phyloP scores from a whole-genome alignment of 2,888 invertebrate species.

The Cephus sareptanus region DNA sequence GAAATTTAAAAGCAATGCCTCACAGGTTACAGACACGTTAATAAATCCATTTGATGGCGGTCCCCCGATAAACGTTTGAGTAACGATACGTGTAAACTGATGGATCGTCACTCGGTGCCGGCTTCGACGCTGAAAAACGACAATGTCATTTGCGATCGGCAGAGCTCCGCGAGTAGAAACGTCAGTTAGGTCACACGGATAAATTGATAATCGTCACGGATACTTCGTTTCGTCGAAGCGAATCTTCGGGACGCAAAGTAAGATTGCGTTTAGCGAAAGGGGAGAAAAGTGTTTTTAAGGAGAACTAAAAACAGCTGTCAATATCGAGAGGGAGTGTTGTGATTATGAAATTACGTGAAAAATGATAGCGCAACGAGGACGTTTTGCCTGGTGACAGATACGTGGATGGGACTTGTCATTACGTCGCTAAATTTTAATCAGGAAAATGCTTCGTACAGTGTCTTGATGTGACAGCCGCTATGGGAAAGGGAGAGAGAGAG shows the following conservation, averaged over 20 bases:
- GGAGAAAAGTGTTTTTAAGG: not conserved
- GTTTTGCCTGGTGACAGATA: not conserved
- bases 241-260: not conserved
- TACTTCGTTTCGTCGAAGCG: not conserved
- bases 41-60: not conserved
- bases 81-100: not conserved
- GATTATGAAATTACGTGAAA: not conserved
- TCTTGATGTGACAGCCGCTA: slow-evolving; percentile 22
- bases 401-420: not conserved
- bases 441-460: slow-evolving; percentile 55
- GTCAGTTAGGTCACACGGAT: not conserved
- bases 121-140: not conserved
- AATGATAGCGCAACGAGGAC: not conserved
- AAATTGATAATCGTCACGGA: not conserved
- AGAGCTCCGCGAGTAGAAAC: not conserved
- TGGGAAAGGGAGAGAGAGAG: slow-evolving; percentile 4
- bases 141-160: not conserved
- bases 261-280: not conserved
- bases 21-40: not conserved
- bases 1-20: not conserved
- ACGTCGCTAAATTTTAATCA: slow-evolving; percentile 55
- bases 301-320: not conserved
- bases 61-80: not conserved
- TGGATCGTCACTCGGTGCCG: not conserved
- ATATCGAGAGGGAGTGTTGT: not conserved